Base-by-base conservation (phyloP, 2,888 invertebrate genomes). In the Agrochola macilenta region DNA sequence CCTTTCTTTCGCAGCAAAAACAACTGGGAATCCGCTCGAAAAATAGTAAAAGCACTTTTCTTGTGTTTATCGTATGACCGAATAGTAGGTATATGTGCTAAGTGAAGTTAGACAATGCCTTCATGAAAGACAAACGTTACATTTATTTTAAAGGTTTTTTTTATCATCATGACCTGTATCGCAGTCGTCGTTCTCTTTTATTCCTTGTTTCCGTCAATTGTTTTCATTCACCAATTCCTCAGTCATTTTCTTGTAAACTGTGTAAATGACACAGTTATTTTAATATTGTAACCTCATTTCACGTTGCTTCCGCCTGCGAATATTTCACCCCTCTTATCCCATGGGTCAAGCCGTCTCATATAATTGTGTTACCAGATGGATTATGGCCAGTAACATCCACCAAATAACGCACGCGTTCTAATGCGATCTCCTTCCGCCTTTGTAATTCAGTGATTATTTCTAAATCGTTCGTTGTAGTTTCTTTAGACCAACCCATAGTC, bases 1-100 rank as follows among this genome's bases (percentile, higher is more conserved):
- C 88, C 89, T 89, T 85, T 82, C 88, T 86, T 83, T 83, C 65
- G 63, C 81, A 80, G 86, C 80, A 83, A 88, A 87, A 88, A 88
- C 89, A 88, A 88, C 82, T 79, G 83, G 35, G 60, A 77, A 79
- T 78, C 76, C 71, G 68, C 69, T 86, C 72, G 63, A 72, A 89
- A 89, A 84, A 89, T 86, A 89, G 83, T 82, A 81, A 85, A 87
- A 86, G 80, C 76, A 79, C 81, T 88, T 84, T 81, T 78, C 84
- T 79, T 73, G 46, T 83, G 74, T 87, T 86, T 81, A 87, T 76
- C 74, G 82, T 84, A 76, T 81, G 82, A 80, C 81, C 65, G 54
- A 73, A 84, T 80, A 81, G 69, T 74, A 35, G 23, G 26, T 30
- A 72, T 58, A 75, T 76, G 66, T 73, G 46, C n/a, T 77, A 49